A percentile compares a stretch with the other conserved stretches of the same genome.
These are phyloP conservation scores for Sylvicapra grimmia DNA, from an alignment of 2,113 vertebrate species.

Conservation along the genomic window DNA sequence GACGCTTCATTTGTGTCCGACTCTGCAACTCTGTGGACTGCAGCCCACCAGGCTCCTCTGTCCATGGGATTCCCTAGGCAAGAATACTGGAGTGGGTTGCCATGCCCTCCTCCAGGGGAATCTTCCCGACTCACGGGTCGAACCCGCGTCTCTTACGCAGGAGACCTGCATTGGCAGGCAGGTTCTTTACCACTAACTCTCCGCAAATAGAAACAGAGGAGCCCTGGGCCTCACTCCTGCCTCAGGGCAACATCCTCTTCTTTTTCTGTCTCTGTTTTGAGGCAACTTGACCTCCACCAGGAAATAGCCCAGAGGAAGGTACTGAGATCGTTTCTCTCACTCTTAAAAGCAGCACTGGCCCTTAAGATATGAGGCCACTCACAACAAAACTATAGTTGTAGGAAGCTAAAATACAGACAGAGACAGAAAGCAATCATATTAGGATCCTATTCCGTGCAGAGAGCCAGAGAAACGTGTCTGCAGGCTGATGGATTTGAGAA, in stretches of 20 bases:
- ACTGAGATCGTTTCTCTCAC: not conserved
- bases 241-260: not conserved
- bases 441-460: not conserved
- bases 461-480: not conserved
- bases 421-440: not conserved
- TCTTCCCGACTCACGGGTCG: not conserved
- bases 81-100: not conserved
- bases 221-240: not conserved
- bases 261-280: not conserved
- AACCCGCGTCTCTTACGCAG: not conserved
- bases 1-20: not conserved
- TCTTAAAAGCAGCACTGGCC: not conserved
- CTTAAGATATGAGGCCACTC: not conserved
- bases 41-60: not conserved
- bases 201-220: not conserved
- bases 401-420: not conserved
- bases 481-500: not conserved
- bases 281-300: not conserved
- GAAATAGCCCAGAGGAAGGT: not conserved
- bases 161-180: not conserved
- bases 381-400: not conserved
- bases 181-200: not conserved
- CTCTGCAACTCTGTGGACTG: not conserved
- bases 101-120: not conserved
- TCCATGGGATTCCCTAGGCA: not conserved